These are phyloP conservation scores for Eretmodus cyanostictus DNA, from an alignment of 2,113 vertebrate genomes.

Conservation along the genomic window DNA sequence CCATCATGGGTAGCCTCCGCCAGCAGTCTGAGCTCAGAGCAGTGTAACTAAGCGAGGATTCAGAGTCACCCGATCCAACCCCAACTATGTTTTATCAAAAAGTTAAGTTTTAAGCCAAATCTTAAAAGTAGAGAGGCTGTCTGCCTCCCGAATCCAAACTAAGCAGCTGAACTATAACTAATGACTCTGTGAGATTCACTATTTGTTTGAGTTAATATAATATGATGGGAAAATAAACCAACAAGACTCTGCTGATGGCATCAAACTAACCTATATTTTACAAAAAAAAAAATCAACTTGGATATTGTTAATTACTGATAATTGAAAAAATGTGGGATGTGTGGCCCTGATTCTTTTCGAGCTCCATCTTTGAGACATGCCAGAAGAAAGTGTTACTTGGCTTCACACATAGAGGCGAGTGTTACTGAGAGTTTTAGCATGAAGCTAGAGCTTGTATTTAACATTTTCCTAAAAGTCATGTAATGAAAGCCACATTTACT, in stretches of 20 bases:
- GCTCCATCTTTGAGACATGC: not conserved
- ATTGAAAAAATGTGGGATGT: not conserved
- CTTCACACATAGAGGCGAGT: rapidly evolving
- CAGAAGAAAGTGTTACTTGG: not conserved
- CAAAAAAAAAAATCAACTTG: not conserved
- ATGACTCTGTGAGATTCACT: not conserved
- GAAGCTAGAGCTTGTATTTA: not conserved
- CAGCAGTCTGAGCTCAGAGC: not conserved
- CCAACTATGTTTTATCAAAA: not conserved
- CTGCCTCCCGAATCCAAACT: not conserved
- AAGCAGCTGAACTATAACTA: not conserved
- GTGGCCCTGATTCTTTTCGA: not conserved
- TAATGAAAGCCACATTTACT: not conserved
- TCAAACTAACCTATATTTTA: not conserved
- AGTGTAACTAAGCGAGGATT: not conserved
- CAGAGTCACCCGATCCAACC: rapidly evolving
- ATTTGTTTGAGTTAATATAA: not conserved
- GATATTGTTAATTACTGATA: not conserved
- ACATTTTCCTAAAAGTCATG: not conserved
- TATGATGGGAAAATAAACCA: not conserved
- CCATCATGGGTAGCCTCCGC: not conserved
- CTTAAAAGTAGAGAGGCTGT: not conserved
- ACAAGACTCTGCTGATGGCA: not conserved
- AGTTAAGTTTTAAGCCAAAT: not conserved
- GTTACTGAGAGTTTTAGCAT: not conserved